Conservation (phyloP, 2,113 vertebrate genomes). For the Ctenodactylus gundi region DNA sequence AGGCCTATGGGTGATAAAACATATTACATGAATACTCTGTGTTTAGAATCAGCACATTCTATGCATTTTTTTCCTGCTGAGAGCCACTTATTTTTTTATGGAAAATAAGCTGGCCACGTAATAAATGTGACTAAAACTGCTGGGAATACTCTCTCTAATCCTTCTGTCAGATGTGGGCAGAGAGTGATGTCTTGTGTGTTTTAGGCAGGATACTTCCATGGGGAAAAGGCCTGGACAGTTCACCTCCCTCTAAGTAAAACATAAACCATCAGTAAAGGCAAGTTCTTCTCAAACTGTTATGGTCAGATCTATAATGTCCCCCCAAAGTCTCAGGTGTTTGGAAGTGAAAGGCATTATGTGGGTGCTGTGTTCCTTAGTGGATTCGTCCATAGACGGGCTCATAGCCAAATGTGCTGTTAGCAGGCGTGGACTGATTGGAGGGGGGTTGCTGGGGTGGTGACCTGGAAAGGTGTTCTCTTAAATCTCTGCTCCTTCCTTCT, state of each 20-base stretch:
- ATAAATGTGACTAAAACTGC: slow-evolving; percentile 29
- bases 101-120: slow-evolving; percentile 41
- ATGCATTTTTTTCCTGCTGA: slow-evolving; percentile 46
- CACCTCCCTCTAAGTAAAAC: background rate
- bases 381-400: no score
- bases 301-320: no score
- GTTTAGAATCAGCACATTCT: slow-evolving; percentile 54
- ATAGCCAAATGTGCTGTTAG: no score
- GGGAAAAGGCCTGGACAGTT: background rate
- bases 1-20: slow-evolving; percentile 62
- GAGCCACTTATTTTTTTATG: slow-evolving; percentile 61
- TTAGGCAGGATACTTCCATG: background rate
- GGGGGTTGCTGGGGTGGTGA: no score
- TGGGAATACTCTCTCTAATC: background rate
- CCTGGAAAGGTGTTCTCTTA: no score
- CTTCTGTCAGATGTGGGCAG: background rate
- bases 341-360: no score
- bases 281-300: background rate
- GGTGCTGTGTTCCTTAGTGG: no score
- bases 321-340: no score
- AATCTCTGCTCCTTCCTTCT: no score
- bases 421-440: no score
- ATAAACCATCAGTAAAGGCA: background rate
- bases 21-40: slow-evolving; percentile 51
- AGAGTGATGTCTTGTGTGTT: background rate